Conservation (phyloP, 2,888 invertebrate species). For the Acanthopleura granulata region DNA sequence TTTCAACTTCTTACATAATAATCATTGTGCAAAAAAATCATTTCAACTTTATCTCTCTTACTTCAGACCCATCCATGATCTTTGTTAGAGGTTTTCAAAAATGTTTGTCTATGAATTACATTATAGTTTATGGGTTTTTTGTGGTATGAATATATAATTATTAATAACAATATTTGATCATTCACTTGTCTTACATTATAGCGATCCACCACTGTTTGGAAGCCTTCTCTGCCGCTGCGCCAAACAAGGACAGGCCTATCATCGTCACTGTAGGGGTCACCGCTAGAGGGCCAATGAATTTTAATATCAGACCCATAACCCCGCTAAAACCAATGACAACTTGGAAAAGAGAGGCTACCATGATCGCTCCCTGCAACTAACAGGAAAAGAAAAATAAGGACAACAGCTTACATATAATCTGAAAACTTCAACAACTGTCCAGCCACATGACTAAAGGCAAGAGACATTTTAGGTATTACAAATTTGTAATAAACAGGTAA, state of each 20-base stretch:
- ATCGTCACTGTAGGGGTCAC: conserved; percentile 87
- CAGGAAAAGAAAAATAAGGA: conserved; percentile 18
- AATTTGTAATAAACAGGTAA: too few relatives aligned
- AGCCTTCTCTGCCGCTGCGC: conserved; percentile 83
- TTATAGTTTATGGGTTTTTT: too few relatives aligned
- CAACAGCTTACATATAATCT: too few relatives aligned
- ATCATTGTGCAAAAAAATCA: too few relatives aligned
- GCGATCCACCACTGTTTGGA: conserved; percentile 89
- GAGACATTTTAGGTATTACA: too few relatives aligned
- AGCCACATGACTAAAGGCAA: too few relatives aligned
- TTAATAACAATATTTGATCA: too few relatives aligned
- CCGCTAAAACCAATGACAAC: conserved; percentile 80
- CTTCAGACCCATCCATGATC: neutral
- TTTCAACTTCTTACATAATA: too few relatives aligned
- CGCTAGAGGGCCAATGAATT: conserved; percentile 85
- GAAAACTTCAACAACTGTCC: too few relatives aligned
- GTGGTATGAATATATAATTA: too few relatives aligned
- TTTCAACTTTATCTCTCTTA: neutral
- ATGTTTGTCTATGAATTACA: too few relatives aligned
- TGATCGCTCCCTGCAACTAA: conserved; percentile 83
- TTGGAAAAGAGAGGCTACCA: conserved; percentile 83
- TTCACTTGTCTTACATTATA: conserved; percentile 75
- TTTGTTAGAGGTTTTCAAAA: too few relatives aligned
- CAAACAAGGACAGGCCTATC: conserved; percentile 85
- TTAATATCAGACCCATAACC: conserved; percentile 80